A percentile compares a stretch with the other conserved stretches of the same genome.
These are phyloP conservation scores for Drosophila aff. DNA, from an alignment of 1,140 invertebrate species.

Conservation along the genomic window DNA sequence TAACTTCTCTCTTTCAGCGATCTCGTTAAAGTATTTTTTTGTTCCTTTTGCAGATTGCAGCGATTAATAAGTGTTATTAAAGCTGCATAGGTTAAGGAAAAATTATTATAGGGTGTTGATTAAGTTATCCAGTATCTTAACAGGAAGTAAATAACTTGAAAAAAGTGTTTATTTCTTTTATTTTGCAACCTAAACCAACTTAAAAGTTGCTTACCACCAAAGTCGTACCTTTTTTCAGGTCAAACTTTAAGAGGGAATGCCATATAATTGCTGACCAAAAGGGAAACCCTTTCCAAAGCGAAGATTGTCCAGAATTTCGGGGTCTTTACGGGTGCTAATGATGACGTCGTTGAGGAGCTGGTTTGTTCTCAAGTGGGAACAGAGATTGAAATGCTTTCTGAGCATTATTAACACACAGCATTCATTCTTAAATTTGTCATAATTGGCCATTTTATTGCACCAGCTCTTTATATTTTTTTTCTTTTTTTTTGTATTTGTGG, in stretches of 20 bases:
- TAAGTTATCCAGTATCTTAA: background rate
- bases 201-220: background rate
- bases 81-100: background rate
- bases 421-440: slow-evolving; percentile 78
- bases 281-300: slow-evolving; percentile 15
- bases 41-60: background rate
- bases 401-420: slow-evolving; percentile 53
- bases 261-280: slow-evolving; percentile 25
- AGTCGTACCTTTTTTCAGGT: slow-evolving; percentile 6
- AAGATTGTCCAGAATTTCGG: background rate
- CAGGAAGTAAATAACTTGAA: background rate
- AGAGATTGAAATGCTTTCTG: slow-evolving; percentile 28
- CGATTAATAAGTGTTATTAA: background rate
- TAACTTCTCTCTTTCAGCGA: slow-evolving; percentile 46
- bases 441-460: slow-evolving; percentile 74
- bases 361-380: slow-evolving; percentile 47
- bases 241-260: slow-evolving; percentile 24
- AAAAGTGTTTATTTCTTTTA: background rate
- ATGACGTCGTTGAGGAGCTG: slow-evolving; percentile 66
- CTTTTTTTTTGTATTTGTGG: slow-evolving; percentile 6
- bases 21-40: background rate
- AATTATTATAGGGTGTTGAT: background rate
- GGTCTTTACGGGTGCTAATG: slow-evolving; percentile 65
- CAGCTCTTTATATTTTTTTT: slow-evolving; percentile 14
- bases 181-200: background rate